These are phyloP conservation scores for Cynoglossus semilaevis DNA, from an alignment of 2,113 vertebrate genomes.

Conservation along the genomic window DNA sequence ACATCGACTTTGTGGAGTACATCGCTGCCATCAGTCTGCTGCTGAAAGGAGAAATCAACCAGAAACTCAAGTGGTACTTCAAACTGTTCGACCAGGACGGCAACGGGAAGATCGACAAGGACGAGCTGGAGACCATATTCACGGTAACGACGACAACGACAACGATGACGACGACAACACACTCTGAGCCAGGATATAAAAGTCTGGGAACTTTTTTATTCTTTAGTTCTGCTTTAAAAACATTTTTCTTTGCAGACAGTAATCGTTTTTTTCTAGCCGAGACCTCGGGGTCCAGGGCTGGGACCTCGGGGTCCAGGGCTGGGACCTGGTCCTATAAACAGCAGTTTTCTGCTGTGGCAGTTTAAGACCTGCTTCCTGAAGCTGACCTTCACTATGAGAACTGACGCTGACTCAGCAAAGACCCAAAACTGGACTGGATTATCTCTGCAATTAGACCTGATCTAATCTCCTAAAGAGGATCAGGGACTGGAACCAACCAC, in stretches of 20 bases:
- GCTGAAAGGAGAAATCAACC: conserved; percentile 88
- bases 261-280: too few relatives aligned
- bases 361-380: neutral
- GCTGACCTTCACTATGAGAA: neutral
- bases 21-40: conserved; percentile 90
- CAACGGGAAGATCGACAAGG: conserved; percentile 89
- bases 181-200: too few relatives aligned
- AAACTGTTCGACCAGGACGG: conserved; percentile 90
- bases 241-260: too few relatives aligned
- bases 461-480: conserved; percentile 52
- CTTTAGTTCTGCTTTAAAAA: too few relatives aligned
- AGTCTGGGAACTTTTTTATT: too few relatives aligned
- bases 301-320: too few relatives aligned
- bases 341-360: too few relatives aligned
- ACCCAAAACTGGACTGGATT: conserved; percentile 29
- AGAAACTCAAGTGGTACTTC: conserved; percentile 96
- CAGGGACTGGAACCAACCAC: neutral
- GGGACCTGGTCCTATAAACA: too few relatives aligned
- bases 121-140: conserved; percentile 87
- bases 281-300: too few relatives aligned
- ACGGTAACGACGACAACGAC: conserved; percentile 48
- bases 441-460: conserved; percentile 31
- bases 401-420: conserved; percentile 14
- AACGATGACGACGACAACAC: too few relatives aligned
- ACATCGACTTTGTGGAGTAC: conserved; percentile 92